phyloP scores from a whole-genome alignment of 2,888 invertebrate species.

The Maniola hyperantus region DNA sequence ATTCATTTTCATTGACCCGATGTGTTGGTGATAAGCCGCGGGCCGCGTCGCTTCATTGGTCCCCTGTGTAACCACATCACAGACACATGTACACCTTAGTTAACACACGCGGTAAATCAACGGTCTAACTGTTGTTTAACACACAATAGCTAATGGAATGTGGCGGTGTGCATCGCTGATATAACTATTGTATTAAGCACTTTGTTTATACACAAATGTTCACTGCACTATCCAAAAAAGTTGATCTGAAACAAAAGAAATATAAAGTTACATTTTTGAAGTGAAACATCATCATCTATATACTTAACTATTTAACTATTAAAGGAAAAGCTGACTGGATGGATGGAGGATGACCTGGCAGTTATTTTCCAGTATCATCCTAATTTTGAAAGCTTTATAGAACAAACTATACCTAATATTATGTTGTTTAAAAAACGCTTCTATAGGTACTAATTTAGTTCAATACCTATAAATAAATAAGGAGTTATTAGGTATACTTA shows the following conservation, averaged over 20 bases:
- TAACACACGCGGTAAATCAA: conserved; percentile 33
- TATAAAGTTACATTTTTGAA: not conserved
- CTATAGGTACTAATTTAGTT: too few species aligned
- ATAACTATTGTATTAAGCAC: not conserved
- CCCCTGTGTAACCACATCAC: conserved; percentile 54
- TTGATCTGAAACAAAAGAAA: conserved; percentile 12
- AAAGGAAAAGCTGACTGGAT: too few species aligned
- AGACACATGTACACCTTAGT: conserved; percentile 43
- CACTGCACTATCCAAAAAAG: conserved; percentile 1
- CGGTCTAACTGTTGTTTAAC: conserved; percentile 16
- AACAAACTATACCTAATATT: too few species aligned
- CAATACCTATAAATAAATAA: not conserved
- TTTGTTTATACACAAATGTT: not conserved
- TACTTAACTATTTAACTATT: too few species aligned
- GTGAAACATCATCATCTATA: too few species aligned
- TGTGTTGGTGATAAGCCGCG: conserved; percentile 37
- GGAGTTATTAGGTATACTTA: not conserved
- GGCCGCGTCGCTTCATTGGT: conserved; percentile 75
- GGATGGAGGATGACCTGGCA: too few species aligned
- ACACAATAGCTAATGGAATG: conserved; percentile 20
- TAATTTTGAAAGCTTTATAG: too few species aligned
- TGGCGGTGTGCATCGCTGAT: conserved; percentile 3
- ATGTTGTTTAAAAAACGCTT: too few species aligned
- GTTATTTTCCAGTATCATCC: too few species aligned
- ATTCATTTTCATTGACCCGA: conserved; percentile 55